phyloP scores from a whole-genome alignment of 2,797 vertebrate species.

The Arnoldichthys spilopterus region DNA sequence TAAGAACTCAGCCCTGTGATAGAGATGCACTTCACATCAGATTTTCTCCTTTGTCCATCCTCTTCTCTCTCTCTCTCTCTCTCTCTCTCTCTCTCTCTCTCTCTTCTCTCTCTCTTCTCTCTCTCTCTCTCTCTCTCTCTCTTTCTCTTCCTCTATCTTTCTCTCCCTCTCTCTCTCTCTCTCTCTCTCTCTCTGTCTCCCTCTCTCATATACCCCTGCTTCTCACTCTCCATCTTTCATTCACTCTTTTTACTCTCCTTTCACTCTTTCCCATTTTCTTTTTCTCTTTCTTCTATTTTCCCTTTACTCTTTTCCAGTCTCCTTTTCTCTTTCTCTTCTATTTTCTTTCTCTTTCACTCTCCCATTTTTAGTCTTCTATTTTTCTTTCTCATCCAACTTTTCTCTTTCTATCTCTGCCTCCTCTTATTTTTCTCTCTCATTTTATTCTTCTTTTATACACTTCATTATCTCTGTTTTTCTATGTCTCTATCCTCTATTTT shows the following conservation, averaged over 20 bases:
- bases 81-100: slow-evolving; percentile 37
- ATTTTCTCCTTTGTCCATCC: slow-evolving; percentile 43
- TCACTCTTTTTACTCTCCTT: neutral
- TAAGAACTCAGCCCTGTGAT: slow-evolving; percentile 58
- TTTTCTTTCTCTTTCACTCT: neutral
- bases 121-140: neutral
- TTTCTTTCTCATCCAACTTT: neutral
- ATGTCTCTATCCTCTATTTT: slow-evolving; percentile 47
- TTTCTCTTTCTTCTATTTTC: slow-evolving; percentile 38
- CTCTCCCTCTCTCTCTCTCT: neutral
- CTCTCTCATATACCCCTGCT: slow-evolving; percentile 39
- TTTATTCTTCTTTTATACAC: neutral
- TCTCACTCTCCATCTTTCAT: neutral
- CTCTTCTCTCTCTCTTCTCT: neutral
- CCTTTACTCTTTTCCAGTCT: neutral
- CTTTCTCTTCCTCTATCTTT: neutral
- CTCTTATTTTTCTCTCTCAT: slow-evolving; percentile 33
- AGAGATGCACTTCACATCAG: slow-evolving; percentile 58
- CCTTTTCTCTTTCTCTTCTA: slow-evolving; percentile 23
- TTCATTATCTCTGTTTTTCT: neutral
- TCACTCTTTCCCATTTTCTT: slow-evolving; percentile 41
- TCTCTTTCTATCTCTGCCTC: slow-evolving; percentile 10
- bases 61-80: slow-evolving; percentile 30
- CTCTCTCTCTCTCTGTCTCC: neutral
- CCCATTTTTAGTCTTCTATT: neutral